These are phyloP conservation scores for Drymonia ruficornis DNA, from an alignment of 2,888 invertebrate species.

Conservation along the genomic window DNA sequence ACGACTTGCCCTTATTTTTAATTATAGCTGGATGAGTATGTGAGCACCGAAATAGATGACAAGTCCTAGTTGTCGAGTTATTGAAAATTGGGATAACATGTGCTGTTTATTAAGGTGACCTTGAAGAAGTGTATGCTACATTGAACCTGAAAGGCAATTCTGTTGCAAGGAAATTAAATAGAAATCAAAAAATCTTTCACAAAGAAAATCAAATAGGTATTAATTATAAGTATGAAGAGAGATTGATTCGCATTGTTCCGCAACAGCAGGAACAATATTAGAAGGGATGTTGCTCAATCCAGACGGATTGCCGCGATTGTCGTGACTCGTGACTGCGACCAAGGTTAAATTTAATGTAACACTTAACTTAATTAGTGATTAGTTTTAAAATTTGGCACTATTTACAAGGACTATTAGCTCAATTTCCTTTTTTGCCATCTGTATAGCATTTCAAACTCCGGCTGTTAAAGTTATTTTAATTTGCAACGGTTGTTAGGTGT, in stretches of 20 bases:
- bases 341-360: constrained; percentile 52
- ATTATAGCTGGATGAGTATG: too few species aligned
- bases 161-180: too few species aligned
- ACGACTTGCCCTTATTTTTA: too few species aligned
- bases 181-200: too few species aligned
- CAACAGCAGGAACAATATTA: constrained; percentile 43
- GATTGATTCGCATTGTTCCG: constrained; percentile 6
- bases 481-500: background rate
- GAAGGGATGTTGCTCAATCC: constrained; percentile 57
- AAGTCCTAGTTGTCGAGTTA: too few species aligned
- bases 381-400: constrained; percentile 23
- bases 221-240: too few species aligned
- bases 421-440: background rate
- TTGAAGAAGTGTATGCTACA: too few species aligned
- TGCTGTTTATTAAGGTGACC: too few species aligned
- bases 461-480: background rate
- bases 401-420: background rate
- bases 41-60: too few species aligned
- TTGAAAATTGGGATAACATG: too few species aligned
- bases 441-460: background rate
- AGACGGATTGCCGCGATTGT: constrained; percentile 33
- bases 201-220: too few species aligned
- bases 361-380: constrained; percentile 46
- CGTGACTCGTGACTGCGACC: constrained; percentile 49
- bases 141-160: too few species aligned